Evolutionary conservation across 2,888 invertebrate species (phyloP).

Genomic region (Drosophila tanythrix): DNA sequence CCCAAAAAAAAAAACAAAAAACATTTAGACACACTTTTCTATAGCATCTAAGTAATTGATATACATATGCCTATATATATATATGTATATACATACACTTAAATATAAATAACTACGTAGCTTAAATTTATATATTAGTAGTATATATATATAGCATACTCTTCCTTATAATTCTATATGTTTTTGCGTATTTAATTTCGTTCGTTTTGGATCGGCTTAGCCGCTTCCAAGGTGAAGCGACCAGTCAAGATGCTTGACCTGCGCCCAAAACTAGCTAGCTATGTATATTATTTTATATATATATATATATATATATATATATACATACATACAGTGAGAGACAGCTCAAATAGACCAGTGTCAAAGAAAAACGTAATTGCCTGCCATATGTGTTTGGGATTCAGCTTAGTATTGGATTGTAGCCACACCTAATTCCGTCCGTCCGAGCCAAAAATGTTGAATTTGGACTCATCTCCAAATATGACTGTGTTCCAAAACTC

Average conservation of each 20-base stretch:
- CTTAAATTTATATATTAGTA: constrained; percentile 23
- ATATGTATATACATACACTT: constrained; percentile 9
- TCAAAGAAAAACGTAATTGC: too few relatives aligned
- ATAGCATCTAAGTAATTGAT: constrained; percentile 28
- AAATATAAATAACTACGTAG: constrained; percentile 22
- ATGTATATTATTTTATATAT: constrained; percentile 8
- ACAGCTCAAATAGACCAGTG: too few relatives aligned
- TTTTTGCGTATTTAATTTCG: constrained; percentile 20
- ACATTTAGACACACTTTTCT: constrained; percentile 45
- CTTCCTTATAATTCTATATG: constrained; percentile 16
- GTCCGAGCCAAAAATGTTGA: too few relatives aligned
- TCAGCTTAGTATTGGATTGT: too few relatives aligned
- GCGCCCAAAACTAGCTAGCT: constrained; percentile 16
- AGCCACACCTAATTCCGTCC: too few relatives aligned
- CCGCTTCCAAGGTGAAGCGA: constrained; percentile 14
- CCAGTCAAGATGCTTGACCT: constrained; percentile 1
- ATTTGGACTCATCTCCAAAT: too few relatives aligned
- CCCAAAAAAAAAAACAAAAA: constrained; percentile 30
- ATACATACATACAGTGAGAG: not conserved
- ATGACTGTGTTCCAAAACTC: too few relatives aligned
- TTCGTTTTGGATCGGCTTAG: constrained; percentile 20
- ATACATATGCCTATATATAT: constrained; percentile 11
- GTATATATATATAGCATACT: constrained; percentile 19
- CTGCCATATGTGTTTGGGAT: too few relatives aligned
- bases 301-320: constrained; percentile 8